Evolutionary conservation across 2,888 invertebrate species (phyloP), one percentile per base, ranked within the genome.

Genomic region (Melanostoma mellinum): DNA sequence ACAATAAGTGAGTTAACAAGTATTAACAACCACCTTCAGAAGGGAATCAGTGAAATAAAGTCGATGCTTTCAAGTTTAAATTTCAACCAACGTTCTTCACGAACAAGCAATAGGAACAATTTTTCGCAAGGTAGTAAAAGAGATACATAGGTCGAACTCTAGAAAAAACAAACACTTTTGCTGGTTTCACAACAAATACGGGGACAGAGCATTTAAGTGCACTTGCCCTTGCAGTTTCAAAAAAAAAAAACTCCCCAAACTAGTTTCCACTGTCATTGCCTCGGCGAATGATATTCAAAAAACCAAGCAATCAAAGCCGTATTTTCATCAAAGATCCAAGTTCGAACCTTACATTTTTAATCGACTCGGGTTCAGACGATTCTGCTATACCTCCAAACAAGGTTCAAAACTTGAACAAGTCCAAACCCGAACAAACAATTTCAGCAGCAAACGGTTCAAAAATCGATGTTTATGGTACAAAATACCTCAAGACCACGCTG

Each of bases 361-460:
- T 46, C 4, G 48, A 35, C 20, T 48, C 35, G n/a, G 52, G 52
- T 33, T 8, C 52, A 8, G 52, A 53, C 32, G 33, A 32, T 33
- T 50, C 50, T 6, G 50, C 50, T 5, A 55, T 55, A 10, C 55
- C 38, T 4, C 36, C 20, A 6, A 38, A 2, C 5, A 55, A 36
- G 35, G 20, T 55, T 6, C 36, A n/a, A 38, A 30, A 52, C 5
- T n/a, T 1, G 4, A 40, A 33, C 6, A 48, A 2, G 8, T 20
- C 20, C 5, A 65, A 35, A 65, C 32, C 65, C 6, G 52, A 65
- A 40, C 65, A 65, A 65, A 65, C 32, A 3, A 65, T 65, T 10
- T 52, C 63, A 4, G 50, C 63, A 52, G 65, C 65, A n/a, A n/a
- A n/a, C n/a, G n/a, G n/a, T n/a, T n/a, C n/a, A n/a, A n/a, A n/a